phyloP scores from a whole-genome alignment of 2,113 vertebrate genomes.

The Anoura caudifer region DNA sequence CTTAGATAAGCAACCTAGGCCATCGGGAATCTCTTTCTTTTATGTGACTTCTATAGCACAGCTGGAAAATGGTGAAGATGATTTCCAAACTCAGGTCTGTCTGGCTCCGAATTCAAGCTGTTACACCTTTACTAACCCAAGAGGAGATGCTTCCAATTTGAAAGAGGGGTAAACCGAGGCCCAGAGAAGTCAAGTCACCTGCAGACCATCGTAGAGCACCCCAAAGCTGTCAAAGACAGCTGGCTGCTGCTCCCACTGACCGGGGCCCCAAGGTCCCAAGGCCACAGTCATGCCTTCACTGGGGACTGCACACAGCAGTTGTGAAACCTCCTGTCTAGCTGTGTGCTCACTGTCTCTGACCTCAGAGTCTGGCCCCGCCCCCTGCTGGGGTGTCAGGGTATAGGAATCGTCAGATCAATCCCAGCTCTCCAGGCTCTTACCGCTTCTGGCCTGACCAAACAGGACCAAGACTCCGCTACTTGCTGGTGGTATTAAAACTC shows the following conservation, averaged over 20 bases:
- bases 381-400: not conserved
- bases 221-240: not conserved
- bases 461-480: not conserved
- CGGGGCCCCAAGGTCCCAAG: rapidly evolving
- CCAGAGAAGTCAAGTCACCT: not conserved
- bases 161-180: not conserved
- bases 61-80: not conserved
- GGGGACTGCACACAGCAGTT: not conserved
- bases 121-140: not conserved
- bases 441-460: rapidly evolving
- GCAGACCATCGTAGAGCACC: not conserved
- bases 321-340: constrained; percentile 2
- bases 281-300: rapidly evolving
- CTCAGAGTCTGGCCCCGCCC: not conserved
- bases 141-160: not conserved
- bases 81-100: not conserved
- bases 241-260: not conserved
- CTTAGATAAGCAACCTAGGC: not conserved
- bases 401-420: not conserved
- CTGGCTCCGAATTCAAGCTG: not conserved
- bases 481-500: not conserved
- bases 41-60: no score
- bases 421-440: not conserved
- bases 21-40: not conserved
- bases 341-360: constrained; percentile 3